phyloP scores from a whole-genome alignment of 2,888 invertebrate species.

The Galerucella calmariensis region DNA sequence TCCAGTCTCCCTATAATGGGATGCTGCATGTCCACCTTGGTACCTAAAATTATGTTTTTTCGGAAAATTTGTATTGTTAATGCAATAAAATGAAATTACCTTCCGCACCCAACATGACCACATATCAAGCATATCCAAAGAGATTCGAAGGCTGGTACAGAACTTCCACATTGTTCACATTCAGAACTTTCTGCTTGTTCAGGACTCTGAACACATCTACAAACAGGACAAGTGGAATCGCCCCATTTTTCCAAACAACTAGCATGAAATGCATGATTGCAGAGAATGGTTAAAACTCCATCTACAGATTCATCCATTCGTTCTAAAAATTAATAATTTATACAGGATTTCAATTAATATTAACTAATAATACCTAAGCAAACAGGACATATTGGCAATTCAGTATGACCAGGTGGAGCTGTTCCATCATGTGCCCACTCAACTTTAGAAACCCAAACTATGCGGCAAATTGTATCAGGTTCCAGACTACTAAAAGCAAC shows the following conservation, averaged over 20 bases:
- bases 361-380: constrained; percentile 71
- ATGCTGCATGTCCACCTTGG: constrained; percentile 90
- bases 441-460: constrained; percentile 94
- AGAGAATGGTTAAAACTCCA: constrained; percentile 95
- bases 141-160: constrained; percentile 75
- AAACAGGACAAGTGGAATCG: constrained; percentile 97
- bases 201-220: constrained; percentile 77
- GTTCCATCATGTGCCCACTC: constrained; percentile 84
- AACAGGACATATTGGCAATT: constrained; percentile 96
- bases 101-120: constrained; percentile 97
- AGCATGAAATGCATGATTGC: constrained; percentile 98
- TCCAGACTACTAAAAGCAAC: constrained; percentile 93
- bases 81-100: constrained; percentile 39
- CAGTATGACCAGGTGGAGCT: constrained; percentile 82
- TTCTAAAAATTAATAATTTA: constrained; percentile 68
- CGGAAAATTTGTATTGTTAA: constrained; percentile 28
- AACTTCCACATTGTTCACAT: constrained; percentile 70
- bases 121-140: constrained; percentile 99
- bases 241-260: constrained; percentile 96
- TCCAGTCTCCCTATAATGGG: constrained; percentile 94
- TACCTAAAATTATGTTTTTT: constrained; percentile 57
- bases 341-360: neutral
- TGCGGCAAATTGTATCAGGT: constrained; percentile 89
- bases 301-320: constrained; percentile 99
- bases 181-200: constrained; percentile 70